Evolutionary conservation across 2,797 vertebrate species (phyloP).

Genomic region (Heterohyrax brucei): DNA sequence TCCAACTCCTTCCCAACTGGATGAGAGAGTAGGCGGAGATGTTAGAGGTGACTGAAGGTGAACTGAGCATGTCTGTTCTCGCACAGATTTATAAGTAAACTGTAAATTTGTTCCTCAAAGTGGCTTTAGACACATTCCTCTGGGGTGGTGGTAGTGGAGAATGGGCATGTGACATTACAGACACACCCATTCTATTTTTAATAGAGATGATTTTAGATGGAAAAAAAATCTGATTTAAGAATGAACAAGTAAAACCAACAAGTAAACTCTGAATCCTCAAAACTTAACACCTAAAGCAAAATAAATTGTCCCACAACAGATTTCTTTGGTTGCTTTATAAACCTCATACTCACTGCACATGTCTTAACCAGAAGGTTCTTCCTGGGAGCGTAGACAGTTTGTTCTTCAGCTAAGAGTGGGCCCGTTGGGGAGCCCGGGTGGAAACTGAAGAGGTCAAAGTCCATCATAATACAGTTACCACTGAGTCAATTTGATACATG

Average conservation of each 20-base stretch:
- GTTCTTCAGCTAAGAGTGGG: neutral
- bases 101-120: conserved; percentile 42
- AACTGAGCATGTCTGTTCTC: neutral
- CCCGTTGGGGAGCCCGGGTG: neutral
- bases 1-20: neutral
- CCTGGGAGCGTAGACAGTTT: neutral
- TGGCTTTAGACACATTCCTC: conserved; percentile 12
- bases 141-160: neutral
- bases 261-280: conserved; percentile 13
- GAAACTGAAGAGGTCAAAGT: neutral
- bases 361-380: neutral
- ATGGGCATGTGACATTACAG: neutral
- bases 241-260: conserved; percentile 58
- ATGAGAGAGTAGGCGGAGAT: neutral
- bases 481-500: neutral
- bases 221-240: conserved; percentile 45
- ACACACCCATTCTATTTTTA: neutral
- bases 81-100: neutral
- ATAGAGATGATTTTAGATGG: neutral
- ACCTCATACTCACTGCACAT: accelerated
- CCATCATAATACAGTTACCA: neutral
- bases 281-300: conserved; percentile 14
- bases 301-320: conserved; percentile 32
- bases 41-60: neutral
- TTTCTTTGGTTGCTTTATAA: conserved; percentile 18